Evolutionary conservation across 2,113 vertebrate genomes (phyloP).

Genomic region (Apaloderma vittatum): DNA sequence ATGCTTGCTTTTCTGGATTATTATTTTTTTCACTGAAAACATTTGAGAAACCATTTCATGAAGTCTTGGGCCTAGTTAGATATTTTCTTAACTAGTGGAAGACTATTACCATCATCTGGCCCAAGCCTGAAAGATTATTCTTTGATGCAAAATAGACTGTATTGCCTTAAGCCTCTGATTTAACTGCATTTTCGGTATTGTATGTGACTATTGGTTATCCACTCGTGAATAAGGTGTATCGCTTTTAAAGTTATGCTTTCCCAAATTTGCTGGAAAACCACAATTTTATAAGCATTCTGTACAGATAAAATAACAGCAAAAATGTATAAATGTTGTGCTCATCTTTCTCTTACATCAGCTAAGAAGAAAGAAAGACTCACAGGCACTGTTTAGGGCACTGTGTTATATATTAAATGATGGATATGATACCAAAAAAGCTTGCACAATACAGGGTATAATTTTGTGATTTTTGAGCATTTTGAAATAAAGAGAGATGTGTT

Average conservation of each 20-base stretch:
- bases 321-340: neutral
- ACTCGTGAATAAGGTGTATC: neutral
- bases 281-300: neutral
- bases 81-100: slow-evolving; percentile 20
- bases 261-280: neutral
- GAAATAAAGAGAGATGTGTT: neutral
- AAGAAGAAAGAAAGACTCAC: neutral
- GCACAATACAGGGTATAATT: neutral
- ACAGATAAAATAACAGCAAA: neutral
- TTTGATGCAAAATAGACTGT: neutral
- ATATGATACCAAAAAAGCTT: neutral
- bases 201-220: neutral
- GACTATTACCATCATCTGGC: neutral
- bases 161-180: neutral
- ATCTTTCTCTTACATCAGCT: neutral
- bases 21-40: neutral
- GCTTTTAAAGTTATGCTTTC: neutral
- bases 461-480: neutral
- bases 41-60: neutral
- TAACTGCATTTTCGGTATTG: neutral
- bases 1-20: neutral
- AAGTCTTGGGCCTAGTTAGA: neutral
- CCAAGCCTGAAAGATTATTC: neutral
- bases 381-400: neutral
- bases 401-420: neutral